phyloP scores from a whole-genome alignment of 2,113 vertebrate species.

The Hylia prasina region DNA sequence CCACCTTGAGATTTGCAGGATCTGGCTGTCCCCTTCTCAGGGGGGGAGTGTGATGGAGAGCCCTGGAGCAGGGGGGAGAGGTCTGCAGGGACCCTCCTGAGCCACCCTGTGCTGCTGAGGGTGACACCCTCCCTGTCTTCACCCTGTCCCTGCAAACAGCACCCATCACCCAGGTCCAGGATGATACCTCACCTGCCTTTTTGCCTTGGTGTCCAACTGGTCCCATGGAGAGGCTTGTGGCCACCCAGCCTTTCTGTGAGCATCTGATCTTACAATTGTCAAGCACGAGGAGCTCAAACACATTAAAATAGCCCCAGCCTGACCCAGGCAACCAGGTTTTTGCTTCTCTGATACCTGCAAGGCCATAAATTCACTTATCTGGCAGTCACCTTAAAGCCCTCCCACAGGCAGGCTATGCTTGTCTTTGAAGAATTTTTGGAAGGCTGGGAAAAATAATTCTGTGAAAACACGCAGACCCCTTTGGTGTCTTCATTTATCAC shows the following conservation, averaged over 20 bases:
- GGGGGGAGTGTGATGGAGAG: background rate
- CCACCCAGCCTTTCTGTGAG: background rate
- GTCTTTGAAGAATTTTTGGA: background rate
- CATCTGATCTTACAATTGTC: background rate
- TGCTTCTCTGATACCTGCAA: background rate
- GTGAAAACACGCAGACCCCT: background rate
- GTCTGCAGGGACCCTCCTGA: background rate
- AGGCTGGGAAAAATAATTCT: background rate
- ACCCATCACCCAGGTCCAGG: background rate
- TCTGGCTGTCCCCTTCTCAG: background rate
- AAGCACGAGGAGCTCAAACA: background rate
- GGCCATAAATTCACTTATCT: background rate
- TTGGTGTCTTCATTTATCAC: background rate
- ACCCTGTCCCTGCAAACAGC: rapidly evolving
- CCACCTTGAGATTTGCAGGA: background rate
- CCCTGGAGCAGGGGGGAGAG: background rate
- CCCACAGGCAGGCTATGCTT: background rate
- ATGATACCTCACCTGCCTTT: rapidly evolving
- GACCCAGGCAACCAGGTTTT: background rate
- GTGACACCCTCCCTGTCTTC: background rate
- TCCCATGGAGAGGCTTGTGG: background rate
- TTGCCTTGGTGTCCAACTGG: background rate
- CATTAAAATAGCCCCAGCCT: background rate
- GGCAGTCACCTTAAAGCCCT: background rate
- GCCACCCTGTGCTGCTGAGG: background rate